Evolutionary conservation across 2,797 vertebrate species (phyloP).

Genomic region (Taeniopygia guttata): DNA sequence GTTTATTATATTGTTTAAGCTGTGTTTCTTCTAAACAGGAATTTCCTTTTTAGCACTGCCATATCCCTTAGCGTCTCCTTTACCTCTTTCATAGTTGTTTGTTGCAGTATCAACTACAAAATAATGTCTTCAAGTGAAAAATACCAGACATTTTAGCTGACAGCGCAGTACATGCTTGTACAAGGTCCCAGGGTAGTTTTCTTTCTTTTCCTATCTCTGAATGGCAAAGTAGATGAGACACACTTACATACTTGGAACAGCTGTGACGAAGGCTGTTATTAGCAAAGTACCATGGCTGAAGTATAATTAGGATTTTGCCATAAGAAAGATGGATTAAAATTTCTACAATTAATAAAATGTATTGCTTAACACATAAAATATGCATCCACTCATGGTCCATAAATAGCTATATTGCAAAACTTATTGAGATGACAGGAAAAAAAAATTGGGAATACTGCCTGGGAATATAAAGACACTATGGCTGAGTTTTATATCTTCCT

Average conservation of each 20-base stretch:
- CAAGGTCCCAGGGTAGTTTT: accelerated
- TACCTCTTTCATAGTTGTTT: background rate
- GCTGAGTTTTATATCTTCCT: background rate
- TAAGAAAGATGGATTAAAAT: background rate
- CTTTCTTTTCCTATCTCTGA: background rate
- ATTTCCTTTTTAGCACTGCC: background rate
- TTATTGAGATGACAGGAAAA: background rate
- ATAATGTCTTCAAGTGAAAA: background rate
- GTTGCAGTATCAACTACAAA: background rate
- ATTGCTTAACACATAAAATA: background rate
- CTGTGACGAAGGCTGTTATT: background rate
- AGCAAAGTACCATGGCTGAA: background rate
- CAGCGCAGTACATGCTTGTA: background rate
- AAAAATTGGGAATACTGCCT: background rate
- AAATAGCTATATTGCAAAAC: background rate
- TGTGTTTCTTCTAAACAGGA: background rate
- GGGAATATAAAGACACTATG: background rate
- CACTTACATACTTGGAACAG: background rate
- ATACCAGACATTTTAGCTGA: background rate
- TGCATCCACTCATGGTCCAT: background rate
- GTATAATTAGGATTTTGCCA: background rate
- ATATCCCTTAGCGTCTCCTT: background rate
- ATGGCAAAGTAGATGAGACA: background rate
- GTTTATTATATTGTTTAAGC: background rate
- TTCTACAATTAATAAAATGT: background rate